Conservation (phyloP, 2,113 vertebrate genomes). For the Paratilapia polleni region DNA sequence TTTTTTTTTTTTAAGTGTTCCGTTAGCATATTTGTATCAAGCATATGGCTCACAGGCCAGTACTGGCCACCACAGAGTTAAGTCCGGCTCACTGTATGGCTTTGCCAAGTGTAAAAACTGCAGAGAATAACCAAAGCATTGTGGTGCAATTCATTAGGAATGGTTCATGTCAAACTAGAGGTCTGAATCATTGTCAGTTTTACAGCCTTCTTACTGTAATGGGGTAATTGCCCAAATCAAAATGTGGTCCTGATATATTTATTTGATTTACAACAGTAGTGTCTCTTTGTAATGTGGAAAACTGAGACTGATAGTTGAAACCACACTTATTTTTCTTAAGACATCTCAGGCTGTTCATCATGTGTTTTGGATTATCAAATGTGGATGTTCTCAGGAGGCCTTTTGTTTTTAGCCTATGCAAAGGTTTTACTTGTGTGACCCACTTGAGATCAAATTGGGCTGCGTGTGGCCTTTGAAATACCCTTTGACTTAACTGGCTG, state of each 20-base stretch:
- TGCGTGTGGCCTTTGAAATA: neutral
- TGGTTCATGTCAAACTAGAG: neutral
- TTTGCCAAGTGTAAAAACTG: neutral
- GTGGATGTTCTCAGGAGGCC: neutral
- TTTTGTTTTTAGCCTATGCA: neutral
- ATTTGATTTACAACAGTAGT: neutral
- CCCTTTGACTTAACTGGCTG: neutral
- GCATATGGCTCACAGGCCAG: no score
- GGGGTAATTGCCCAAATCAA: neutral
- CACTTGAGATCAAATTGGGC: neutral
- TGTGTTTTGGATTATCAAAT: neutral
- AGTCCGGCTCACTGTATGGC: neutral
- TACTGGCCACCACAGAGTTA: neutral
- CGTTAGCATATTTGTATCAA: neutral
- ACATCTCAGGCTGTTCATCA: neutral
- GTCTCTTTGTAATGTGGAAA: neutral
- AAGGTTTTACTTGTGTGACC: neutral
- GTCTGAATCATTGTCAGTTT: neutral
- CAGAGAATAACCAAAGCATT: neutral
- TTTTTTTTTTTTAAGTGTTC: neutral
- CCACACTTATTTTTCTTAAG: neutral
- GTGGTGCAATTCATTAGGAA: neutral
- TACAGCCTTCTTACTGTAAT: neutral
- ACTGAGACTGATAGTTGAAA: neutral
- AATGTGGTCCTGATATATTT: constrained; percentile 1